Base-by-base conservation (phyloP, 2,113 vertebrate species). In the Condylura cristata region DNA sequence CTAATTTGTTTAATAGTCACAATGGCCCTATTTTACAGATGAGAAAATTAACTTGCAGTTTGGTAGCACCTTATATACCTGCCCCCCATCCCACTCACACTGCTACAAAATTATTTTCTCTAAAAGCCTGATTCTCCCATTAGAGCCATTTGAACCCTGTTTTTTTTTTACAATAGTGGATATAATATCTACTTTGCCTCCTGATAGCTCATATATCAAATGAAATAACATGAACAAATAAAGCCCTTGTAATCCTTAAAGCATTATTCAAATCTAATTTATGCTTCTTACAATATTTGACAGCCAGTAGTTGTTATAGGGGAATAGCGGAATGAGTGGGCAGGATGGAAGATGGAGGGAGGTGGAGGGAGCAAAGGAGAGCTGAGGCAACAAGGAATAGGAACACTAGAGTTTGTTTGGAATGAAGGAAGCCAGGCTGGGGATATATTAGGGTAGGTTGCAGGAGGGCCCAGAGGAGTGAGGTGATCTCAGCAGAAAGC, bases 271-370 rank as follows among this genome's bases (percentile, higher is more conserved):
- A n/a, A 26, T 89, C n/a, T 89, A 39, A 66, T 66, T 37, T 92
- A 61, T 60, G 89, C 72, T 80, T 92, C 34, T 66, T 84, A 17
- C n/a, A 92, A 86, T 8, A 75, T 86, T 92, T 85, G 80, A 80
- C 22, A 89, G 34, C 3, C 11, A 74, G 1, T 1, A 51, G 1
- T 93, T 87, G 24, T n/a, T 87, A 20, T 46, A 86, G 86, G 78
- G 48, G 65, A 81, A 44, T 53, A 48, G n/a, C n/a, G n/a, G n/a
- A n/a, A n/a, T n/a, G n/a, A n/a, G 61, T 46, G 12, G 24, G 14
- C 24, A 86, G 58, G 80, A 72, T 17, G 7, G 28, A 14, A 46
- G 44, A 32, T 8, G 20, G 68, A 66, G 13, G 60, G 13, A 46
- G 44, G 26, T 8, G 20, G 68, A 66, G 13, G 60, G 13, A 30